Conservation (phyloP, 2,888 invertebrate genomes). For the Quadriops clusia region DNA sequence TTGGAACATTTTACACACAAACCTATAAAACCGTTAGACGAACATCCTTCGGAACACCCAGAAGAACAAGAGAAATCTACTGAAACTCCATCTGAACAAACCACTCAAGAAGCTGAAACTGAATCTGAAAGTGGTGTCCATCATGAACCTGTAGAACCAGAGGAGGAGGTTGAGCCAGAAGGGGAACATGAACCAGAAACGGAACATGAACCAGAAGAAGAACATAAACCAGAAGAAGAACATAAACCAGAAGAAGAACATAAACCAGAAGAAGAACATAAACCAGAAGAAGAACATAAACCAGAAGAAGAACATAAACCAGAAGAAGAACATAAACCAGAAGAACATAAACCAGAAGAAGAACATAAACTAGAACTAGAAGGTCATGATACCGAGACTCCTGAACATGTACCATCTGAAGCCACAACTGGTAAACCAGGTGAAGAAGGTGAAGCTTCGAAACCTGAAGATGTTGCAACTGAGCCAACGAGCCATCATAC, state of each 20-base stretch:
- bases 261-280: conserved; percentile 10
- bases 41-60: conserved; percentile 2
- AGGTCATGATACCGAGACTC: background rate
- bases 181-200: conserved; percentile 15
- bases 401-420: conserved; percentile 8
- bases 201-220: conserved; percentile 16
- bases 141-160: conserved; percentile 12
- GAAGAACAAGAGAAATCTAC: conserved; percentile 11
- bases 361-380: background rate
- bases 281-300: conserved; percentile 9
- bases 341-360: conserved; percentile 1
- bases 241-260: conserved; percentile 14
- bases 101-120: conserved; percentile 1
- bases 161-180: conserved; percentile 15
- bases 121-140: no score
- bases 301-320: conserved; percentile 7
- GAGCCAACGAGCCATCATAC: conserved; percentile 7
- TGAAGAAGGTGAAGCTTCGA: conserved; percentile 6
- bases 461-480: conserved; percentile 8
- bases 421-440: conserved; percentile 7
- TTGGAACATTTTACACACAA: conserved; percentile 6
- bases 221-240: conserved; percentile 10
- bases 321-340: background rate
- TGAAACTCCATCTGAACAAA: conserved; percentile 16
- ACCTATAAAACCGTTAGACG: conserved; percentile 12